phyloP scores from a whole-genome alignment of 1,140 invertebrate species.

The Eubasilissa regina region DNA sequence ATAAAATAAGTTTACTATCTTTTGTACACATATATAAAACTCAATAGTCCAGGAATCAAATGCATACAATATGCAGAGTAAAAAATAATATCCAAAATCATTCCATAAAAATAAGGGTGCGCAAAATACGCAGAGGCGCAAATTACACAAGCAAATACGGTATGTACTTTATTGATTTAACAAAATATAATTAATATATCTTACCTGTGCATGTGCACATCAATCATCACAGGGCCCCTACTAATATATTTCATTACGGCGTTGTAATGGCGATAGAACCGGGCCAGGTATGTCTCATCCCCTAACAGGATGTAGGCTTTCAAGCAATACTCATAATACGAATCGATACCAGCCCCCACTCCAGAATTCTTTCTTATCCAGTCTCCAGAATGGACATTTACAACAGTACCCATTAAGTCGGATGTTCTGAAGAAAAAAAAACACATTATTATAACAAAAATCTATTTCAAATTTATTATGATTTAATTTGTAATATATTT shows the following conservation, averaged over 20 bases:
- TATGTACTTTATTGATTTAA: too few relatives aligned
- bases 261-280: conserved; percentile 97
- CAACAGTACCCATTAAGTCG: conserved; percentile 94
- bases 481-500: too few relatives aligned
- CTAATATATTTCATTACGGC: conserved; percentile 99
- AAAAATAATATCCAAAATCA: too few relatives aligned
- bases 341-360: conserved; percentile 99
- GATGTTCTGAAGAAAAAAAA: conserved; percentile 73
- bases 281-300: conserved; percentile 91
- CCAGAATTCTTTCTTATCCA: conserved; percentile 97
- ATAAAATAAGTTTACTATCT: too few relatives aligned
- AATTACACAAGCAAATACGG: too few relatives aligned
- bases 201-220: conserved; percentile 96
- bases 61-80: too few relatives aligned
- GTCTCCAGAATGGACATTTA: conserved; percentile 97
- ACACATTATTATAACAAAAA: conserved; percentile 23
- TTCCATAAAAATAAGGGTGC: too few relatives aligned
- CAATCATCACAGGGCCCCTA: conserved; percentile 94
- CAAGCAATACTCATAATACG: conserved; percentile 98
- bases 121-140: too few relatives aligned
- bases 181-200: conserved; percentile 1
- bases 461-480: too few relatives aligned
- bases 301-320: conserved; percentile 92
- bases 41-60: too few relatives aligned
- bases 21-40: too few relatives aligned